Percentiles rank a stretch among this genome's conserved stretches.
These are phyloP conservation scores for Poicephalus gulielmi DNA, from an alignment of 2,113 vertebrate genomes.

Conservation along the genomic window DNA sequence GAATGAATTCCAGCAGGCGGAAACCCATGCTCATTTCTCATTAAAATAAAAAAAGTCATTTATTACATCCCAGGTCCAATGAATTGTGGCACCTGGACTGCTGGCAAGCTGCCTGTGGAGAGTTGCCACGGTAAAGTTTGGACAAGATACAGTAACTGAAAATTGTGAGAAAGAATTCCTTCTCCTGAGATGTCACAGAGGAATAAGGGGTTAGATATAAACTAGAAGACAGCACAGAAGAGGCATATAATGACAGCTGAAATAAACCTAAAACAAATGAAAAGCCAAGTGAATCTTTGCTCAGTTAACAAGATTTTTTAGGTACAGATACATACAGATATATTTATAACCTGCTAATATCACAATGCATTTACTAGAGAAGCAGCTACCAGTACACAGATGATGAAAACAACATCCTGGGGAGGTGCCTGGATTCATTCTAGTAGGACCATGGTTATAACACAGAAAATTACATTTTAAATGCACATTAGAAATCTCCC, in stretches of 20 bases:
- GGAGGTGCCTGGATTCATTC: neutral
- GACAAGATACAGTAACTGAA: neutral
- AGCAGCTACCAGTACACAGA: neutral
- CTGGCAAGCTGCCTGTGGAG: neutral
- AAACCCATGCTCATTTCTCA: neutral
- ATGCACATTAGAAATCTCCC: neutral
- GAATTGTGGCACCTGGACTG: neutral
- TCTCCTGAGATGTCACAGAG: neutral
- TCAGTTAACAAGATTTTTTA: neutral
- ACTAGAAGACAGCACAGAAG: neutral
- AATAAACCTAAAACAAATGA: neutral
- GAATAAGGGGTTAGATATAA: constrained; percentile 4
- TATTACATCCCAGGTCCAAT: neutral
- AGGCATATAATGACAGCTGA: neutral
- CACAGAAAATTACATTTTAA: neutral
- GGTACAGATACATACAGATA: neutral
- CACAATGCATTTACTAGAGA: neutral
- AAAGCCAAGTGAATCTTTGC: neutral
- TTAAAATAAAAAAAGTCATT: neutral
- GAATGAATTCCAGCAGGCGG: neutral
- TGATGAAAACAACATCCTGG: neutral
- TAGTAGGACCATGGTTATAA: neutral
- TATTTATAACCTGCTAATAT: neutral
- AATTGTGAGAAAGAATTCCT: neutral
- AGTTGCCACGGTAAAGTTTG: neutral